These are phyloP conservation scores for Oscheius sp. DNA, from an alignment of 2,888 invertebrate genomes.

Conservation along the genomic window DNA sequence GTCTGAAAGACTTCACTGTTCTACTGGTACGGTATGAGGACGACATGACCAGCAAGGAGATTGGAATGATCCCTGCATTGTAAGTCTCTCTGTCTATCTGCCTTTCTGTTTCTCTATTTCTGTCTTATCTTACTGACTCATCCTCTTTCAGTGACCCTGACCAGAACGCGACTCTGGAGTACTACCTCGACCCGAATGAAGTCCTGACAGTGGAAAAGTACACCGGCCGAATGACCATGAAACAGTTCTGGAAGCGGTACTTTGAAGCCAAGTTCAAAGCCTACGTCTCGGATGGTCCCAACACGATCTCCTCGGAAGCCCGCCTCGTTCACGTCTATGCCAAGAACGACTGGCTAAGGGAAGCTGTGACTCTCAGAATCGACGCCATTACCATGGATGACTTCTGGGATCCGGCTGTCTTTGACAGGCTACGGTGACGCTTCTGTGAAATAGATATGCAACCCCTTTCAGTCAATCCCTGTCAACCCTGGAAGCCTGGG, in stretches of 20 bases:
- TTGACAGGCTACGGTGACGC: constrained; percentile 59
- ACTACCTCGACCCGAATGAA: constrained; percentile 66
- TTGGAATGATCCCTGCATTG: constrained; percentile 70
- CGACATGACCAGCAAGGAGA: constrained; percentile 39
- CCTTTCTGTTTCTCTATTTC: too few species aligned
- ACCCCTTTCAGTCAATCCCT: constrained; percentile 44
- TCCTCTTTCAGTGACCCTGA: constrained; percentile 66
- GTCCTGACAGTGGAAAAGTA: constrained; percentile 63
- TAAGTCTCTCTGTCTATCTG: constrained; percentile 39
- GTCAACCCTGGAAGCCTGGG: constrained; percentile 48
- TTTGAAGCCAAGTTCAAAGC: constrained; percentile 62
- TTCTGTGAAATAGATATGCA: background rate
- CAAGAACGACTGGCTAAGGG: constrained; percentile 54
- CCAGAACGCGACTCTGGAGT: constrained; percentile 71
- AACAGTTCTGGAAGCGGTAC: constrained; percentile 61
- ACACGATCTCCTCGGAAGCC: constrained; percentile 66
- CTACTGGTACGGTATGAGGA: constrained; percentile 76
- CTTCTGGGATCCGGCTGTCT: constrained; percentile 66
- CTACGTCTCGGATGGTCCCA: constrained; percentile 72
- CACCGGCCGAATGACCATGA: constrained; percentile 62
- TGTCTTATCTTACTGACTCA: background rate
- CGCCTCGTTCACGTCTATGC: constrained; percentile 62
- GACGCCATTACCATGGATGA: constrained; percentile 58
- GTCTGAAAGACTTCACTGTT: constrained; percentile 90
- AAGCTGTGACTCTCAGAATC: constrained; percentile 63